phyloP scores from a whole-genome alignment of 2,888 invertebrate genomes.

The Synergus japonicus region DNA sequence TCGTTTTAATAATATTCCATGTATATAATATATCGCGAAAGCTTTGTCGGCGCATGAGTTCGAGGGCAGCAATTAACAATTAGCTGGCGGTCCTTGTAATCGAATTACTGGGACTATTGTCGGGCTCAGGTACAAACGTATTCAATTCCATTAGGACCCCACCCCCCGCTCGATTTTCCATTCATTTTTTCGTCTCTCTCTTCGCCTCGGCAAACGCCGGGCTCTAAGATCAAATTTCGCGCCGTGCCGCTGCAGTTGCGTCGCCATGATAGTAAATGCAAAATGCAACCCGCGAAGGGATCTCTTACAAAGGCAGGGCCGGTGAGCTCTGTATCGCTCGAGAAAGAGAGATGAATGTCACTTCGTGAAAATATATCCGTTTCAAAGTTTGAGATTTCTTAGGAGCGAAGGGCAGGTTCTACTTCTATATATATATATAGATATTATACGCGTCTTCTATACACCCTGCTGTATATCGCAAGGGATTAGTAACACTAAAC shows the following conservation, averaged over 20 bases:
- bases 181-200: constrained; percentile 55
- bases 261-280: constrained; percentile 68
- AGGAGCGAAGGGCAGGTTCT: constrained; percentile 29
- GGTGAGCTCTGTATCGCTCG: constrained; percentile 57
- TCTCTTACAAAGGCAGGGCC: constrained; percentile 75
- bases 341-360: constrained; percentile 67
- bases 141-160: constrained; percentile 69
- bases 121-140: constrained; percentile 76
- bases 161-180: constrained; percentile 58
- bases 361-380: constrained; percentile 76
- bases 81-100: constrained; percentile 78
- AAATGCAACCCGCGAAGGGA: constrained; percentile 71
- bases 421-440: neutral
- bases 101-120: constrained; percentile 76
- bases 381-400: constrained; percentile 66
- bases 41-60: constrained; percentile 70
- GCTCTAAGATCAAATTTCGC: constrained; percentile 72
- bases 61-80: constrained; percentile 76
- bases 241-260: constrained; percentile 62
- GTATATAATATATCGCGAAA: constrained; percentile 63
- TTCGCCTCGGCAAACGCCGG: constrained; percentile 45
- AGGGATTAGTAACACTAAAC: constrained; percentile 67
- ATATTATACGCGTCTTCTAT: neutral
- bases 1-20: constrained; percentile 72
- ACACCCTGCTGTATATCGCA: constrained; percentile 43